Percentiles rank a stretch among this genome's conserved stretches.
Evolutionary conservation across 2,797 vertebrate species (phyloP).

Genomic region (Pseudocheirus occidentalis): DNA sequence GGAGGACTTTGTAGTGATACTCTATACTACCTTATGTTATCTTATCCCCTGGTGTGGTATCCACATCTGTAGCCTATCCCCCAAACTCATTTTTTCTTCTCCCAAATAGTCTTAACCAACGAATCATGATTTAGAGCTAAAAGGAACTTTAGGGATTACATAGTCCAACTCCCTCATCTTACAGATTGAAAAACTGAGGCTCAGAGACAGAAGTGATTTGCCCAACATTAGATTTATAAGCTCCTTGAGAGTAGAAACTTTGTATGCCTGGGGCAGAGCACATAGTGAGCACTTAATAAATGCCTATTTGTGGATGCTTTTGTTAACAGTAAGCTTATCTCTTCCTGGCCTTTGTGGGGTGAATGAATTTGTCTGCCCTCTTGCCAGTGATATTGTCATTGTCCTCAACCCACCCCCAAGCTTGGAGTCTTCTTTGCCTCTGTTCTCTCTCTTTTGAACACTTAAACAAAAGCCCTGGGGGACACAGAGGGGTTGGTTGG

Average conservation of each 20-base stretch:
- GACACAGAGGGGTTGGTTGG: not conserved
- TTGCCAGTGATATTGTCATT: not conserved
- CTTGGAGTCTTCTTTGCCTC: not conserved
- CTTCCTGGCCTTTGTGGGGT: not conserved
- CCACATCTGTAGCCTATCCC: not conserved
- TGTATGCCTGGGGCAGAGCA: not conserved
- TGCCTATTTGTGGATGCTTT: not conserved
- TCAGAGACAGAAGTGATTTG: not conserved
- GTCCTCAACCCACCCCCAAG: not conserved
- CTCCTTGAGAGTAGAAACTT: not conserved
- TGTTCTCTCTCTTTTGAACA: not conserved
- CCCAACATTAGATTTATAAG: not conserved
- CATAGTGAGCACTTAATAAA: fast-evolving
- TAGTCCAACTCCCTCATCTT: not conserved
- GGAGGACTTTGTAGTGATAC: not conserved
- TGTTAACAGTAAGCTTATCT: not conserved
- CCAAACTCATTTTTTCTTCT: not conserved
- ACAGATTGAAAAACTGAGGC: not conserved
- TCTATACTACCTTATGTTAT: not conserved
- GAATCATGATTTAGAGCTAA: not conserved
- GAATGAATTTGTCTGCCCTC: not conserved
- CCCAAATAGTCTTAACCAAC: not conserved
- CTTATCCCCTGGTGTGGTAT: no score
- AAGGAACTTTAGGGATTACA: not conserved
- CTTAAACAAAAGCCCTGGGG: not conserved